Base-by-base conservation (phyloP, 1,140 invertebrate genomes). In the Adoxophyes honmai region DNA sequence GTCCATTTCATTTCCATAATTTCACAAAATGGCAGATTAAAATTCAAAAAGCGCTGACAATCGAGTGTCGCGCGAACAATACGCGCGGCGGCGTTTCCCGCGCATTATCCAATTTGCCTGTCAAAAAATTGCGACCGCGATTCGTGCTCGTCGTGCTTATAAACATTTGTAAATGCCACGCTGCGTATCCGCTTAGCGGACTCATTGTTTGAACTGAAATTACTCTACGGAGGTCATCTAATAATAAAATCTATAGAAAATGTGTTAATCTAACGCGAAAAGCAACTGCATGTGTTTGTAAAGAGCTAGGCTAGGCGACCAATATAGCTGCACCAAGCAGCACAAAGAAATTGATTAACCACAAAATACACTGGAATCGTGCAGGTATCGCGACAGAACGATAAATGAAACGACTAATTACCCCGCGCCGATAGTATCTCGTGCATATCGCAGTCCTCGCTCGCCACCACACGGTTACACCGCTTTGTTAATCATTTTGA, bases 341-440 rank as follows among this genome's bases (percentile, higher is more conserved):
- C n/a, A 74, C 35, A 75, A 75, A 66, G 68, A 66, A 79, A 83
- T 78, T 73, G 79, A 79, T 83, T 73, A 44, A 81, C 65, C 78
- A 74, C 78, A 73, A 83, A 81, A 64, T 70, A 72, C 70, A 76
- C 61, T 76, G 62, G 80, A 75, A 75, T 68, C 75, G 66, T 74
- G 72, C 75, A 70, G 60, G 75, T 75, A 81, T 78, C 70, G 73
- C 69, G 63, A 65, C 56, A 57, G 66, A 66, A 66, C 67, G 64
- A 21, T 77, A 75, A 83, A 79, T 72, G 79, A 81, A 81, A 78
- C 80, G 73, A 75, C 76, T 86, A 81, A 85, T 86, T 83, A 78
- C 73, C 52, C 39, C 48, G 35, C 64, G 21, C 21, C 6, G 81
- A 86, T 86, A 82, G 39, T 16, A 84, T 86, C 83, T 28, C 21